phyloP scores from a whole-genome alignment of 2,888 invertebrate species.

The Blastobasis lacticolella region DNA sequence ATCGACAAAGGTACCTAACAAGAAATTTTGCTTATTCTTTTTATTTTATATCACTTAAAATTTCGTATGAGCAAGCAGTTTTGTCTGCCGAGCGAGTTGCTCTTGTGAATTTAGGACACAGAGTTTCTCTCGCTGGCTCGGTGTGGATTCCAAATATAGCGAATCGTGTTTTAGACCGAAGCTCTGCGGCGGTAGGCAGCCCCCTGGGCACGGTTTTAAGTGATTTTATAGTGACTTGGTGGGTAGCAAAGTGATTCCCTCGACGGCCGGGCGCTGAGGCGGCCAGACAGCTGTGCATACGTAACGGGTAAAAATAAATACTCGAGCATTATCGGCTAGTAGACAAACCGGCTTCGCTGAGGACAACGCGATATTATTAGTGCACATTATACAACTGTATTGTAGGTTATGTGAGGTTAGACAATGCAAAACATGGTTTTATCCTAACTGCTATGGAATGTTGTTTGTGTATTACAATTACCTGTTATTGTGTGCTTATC shows the following conservation, averaged over 20 bases:
- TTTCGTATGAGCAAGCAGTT: too few relatives aligned
- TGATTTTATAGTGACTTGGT: slow-evolving; percentile 13
- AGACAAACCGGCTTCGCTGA: slow-evolving; percentile 65
- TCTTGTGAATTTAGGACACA: slow-evolving; percentile 32
- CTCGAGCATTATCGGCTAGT: slow-evolving; percentile 61
- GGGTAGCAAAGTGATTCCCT: slow-evolving; percentile 38
- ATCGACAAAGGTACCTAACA: slow-evolving; percentile 45
- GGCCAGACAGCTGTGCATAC: slow-evolving; percentile 63
- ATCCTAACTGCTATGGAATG: too few relatives aligned
- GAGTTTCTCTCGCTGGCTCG: slow-evolving; percentile 41
- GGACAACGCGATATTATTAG: slow-evolving; percentile 65
- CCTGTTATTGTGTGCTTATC: too few relatives aligned
- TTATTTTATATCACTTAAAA: too few relatives aligned
- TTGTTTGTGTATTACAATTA: too few relatives aligned
- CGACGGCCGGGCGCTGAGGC: slow-evolving; percentile 58
- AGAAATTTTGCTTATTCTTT: background rate
- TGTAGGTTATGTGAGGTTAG: slow-evolving; percentile 23
- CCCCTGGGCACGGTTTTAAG: slow-evolving; percentile 9
- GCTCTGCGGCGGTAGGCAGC: background rate
- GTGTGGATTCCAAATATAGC: slow-evolving; percentile 60
- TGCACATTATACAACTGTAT: slow-evolving; percentile 42
- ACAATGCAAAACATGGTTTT: slow-evolving; percentile 1
- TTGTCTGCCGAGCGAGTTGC: too few relatives aligned
- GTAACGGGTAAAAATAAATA: slow-evolving; percentile 74
- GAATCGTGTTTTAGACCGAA: slow-evolving; percentile 25